Evolutionary conservation across 1,140 invertebrate genomes (phyloP).

Genomic region (Sminthurides bifidus): DNA sequence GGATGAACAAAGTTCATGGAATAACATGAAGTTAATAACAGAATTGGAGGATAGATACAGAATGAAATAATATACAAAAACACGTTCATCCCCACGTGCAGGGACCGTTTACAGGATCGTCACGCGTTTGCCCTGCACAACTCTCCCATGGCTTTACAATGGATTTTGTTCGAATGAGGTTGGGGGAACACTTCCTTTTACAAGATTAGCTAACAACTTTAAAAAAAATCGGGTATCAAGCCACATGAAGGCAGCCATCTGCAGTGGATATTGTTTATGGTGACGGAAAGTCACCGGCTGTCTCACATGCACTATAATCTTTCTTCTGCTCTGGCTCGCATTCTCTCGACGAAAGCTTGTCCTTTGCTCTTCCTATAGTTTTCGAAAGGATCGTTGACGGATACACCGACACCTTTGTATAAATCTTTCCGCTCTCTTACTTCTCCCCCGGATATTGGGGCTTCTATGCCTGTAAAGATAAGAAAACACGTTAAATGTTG

Average conservation of each 20-base stretch:
- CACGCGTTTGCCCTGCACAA: too few species aligned
- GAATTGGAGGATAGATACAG: too few species aligned
- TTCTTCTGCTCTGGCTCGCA: conserved; percentile 84
- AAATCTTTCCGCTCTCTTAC: conserved; percentile 75
- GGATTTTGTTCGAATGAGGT: too few species aligned
- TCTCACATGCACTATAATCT: conserved; percentile 33
- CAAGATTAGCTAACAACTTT: too few species aligned
- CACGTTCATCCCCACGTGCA: too few species aligned
- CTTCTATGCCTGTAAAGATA: conserved; percentile 54
- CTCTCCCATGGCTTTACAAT: too few species aligned
- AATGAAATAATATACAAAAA: too few species aligned
- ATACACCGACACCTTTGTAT: conserved; percentile 83
- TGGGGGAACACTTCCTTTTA: too few species aligned
- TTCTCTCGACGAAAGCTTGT: conserved; percentile 87
- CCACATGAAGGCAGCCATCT: not conserved
- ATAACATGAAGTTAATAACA: too few species aligned
- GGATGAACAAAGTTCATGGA: too few species aligned
- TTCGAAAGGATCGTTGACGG: conserved; percentile 88
- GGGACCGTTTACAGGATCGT: too few species aligned
- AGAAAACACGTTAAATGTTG: not conserved
- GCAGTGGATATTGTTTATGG: not conserved
- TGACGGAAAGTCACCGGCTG: not conserved
- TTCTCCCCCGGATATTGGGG: conserved; percentile 82
- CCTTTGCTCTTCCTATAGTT: conserved; percentile 94
- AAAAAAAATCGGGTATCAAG: too few species aligned